Base-by-base conservation (phyloP, 2,888 invertebrate genomes). In the Cataglyphis livida region DNA sequence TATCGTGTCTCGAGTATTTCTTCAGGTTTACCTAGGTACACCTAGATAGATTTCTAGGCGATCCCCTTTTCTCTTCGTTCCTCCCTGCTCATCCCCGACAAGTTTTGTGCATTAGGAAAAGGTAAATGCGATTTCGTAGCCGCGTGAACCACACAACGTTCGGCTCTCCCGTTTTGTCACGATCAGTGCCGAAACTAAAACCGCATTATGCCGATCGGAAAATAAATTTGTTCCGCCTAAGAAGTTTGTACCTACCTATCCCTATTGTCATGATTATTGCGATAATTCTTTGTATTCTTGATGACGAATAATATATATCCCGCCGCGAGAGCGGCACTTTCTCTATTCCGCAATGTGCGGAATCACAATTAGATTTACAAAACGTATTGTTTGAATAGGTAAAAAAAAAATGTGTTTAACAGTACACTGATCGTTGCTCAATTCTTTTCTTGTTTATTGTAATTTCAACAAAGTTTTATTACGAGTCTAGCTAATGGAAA, bases 61-160 rank as follows among this genome's bases (percentile, higher is more conserved):
- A 38, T 44, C 61, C 64, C 41, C 41, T 61, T 41, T 35, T 3
- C 9, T 38, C 35, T 18, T 62, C 62, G 5, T 65, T 54, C 38
- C 5, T n/a, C 51, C 15, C 54, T 10, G 44, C 38, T 48, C 54
- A 74, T 66, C 28, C 68, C 68, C 62, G 82, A 92, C 91, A 89
- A 90, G 92, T 91, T 92, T 92, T 89, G 90, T 92, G 91, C 91
- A 92, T 91, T 92, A 91, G 82, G 81, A 81, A 84, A 91, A 90
- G 88, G 90, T 91, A 91, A 92, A 92, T 88, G 90, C 90, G 87
- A 89, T 92, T 92, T 73, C 73, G 87, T 38, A 12, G 18, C n/a
- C 28, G 41, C 51, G 41, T 41, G 78, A 78, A 68, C 54, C 78
- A 59, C 59, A 59, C 32, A 51, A n/a, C 44, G 21, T 59, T 59